phyloP scores from a whole-genome alignment of 2,113 vertebrate species.

The Platysteira castanea region DNA sequence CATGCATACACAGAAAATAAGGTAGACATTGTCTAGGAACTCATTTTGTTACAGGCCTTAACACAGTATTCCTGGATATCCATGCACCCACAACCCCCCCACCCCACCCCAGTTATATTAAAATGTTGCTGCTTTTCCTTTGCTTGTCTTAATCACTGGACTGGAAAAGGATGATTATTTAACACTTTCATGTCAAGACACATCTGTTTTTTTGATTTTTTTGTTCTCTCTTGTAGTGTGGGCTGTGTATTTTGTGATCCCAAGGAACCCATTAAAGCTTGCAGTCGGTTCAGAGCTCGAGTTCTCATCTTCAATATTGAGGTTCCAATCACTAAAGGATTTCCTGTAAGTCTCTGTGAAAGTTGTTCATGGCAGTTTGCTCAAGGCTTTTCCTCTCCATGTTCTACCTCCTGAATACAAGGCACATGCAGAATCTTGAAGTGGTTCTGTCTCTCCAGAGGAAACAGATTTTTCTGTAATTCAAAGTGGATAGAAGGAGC shows the following conservation, averaged over 20 bases:
- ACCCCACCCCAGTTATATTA: rapidly evolving
- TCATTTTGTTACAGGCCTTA: not conserved
- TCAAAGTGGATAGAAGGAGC: not conserved
- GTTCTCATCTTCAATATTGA: conserved; percentile 97
- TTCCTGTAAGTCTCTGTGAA: conserved; percentile 86
- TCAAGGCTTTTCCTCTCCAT: not conserved
- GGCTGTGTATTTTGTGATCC: conserved; percentile 93
- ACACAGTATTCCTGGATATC: not conserved
- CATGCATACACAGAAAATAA: conserved; percentile 9
- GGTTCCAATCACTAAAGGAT: conserved; percentile 92
- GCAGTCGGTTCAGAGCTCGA: conserved; percentile 90
- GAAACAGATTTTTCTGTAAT: not conserved
- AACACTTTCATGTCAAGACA: not conserved
- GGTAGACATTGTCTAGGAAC: not conserved
- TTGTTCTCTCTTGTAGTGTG: conserved; percentile 73
- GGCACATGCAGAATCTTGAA: not conserved
- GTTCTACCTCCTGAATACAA: rapidly evolving
- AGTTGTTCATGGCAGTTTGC: not conserved
- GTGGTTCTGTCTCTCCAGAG: not conserved
- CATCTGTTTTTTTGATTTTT: not conserved
- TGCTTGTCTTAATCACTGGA: not conserved
- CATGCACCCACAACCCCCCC: rapidly evolving
- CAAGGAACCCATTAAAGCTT: conserved; percentile 88
- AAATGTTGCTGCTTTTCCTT: not conserved
- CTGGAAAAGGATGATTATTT: not conserved